Base-by-base conservation (phyloP, 2,888 invertebrate genomes). In the Trissolcus japonicus region DNA sequence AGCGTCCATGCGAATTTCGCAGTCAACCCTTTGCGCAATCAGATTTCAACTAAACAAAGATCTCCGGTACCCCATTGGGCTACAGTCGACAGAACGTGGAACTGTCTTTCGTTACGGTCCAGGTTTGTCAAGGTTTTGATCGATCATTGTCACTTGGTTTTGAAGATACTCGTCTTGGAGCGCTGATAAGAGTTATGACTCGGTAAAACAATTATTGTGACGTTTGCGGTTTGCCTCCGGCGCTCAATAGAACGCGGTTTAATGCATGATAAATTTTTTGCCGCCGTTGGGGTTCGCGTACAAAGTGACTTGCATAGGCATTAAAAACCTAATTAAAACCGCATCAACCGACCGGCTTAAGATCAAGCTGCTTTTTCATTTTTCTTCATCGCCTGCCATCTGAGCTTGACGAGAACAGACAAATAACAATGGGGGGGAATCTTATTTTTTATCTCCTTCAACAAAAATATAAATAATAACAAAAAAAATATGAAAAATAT, bases 1-100 rank as follows among this genome's bases (percentile, higher is more conserved):
- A 85, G 86, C 86, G 85, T 82, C 84, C 86, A 86, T 85, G 86
- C 84, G 85, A 87, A 86, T 86, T 86, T 84, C 80, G 40, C 83
- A 81, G 83, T 82, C 83, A 80, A 80, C 82, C 80, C 72, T 76
- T 80, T 79, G 77, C 83, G 81, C 79, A 79, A 81, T 84, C 82
- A 51, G 46, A 53, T 55, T 46, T 29, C 17, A 40, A 6, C 16
- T 13, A 41, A 55, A 65, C 63, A 56, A 68, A 75, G 75, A 75
- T 51, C 19, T 17, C 19, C 19, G 14, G 17, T 46, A 9, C 51
- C 19, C 6, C 0, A 17, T 17, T 51, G 7, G 51, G 19, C 9
- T 35, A 35, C 35, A 35, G 11, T 9, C 11, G 35, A 35, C 35
- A 35, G 35, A 35, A 35, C 35, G 11, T 11, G 35, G 2, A 35